Evolutionary conservation across 2,888 invertebrate genomes (phyloP), one percentile per base, ranked within the genome.

Genomic region (Synergus itoensis): DNA sequence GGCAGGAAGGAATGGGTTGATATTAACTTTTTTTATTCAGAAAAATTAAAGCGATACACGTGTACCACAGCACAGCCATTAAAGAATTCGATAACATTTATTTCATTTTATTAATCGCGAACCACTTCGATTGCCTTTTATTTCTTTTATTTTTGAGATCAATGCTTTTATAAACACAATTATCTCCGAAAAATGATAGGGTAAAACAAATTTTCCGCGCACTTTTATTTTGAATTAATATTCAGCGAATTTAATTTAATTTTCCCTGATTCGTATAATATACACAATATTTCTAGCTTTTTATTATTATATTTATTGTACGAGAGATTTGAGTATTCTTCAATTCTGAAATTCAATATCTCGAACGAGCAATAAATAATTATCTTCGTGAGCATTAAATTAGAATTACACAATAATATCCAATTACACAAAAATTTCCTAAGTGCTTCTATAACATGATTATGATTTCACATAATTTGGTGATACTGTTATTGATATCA

Each of bases 391-490:
- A 16, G 40, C 36, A 73, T 73, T 53, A 12, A 73, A 73, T 73
- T 73, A n/a, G 11, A 73, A 53, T 73, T 73, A 73, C 28, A 40
- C 73, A 73, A 53, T 73, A 73, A 53, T 73, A 73, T 73, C 53
- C 36, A 4, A 53, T 73, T 73, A 53, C 40, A 28, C 5, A 53
- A 57, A 73, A 73, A 36, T 65, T 1, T n/a, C 65, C 18, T 8
- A 43, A 41, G 9, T 41, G 9, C 11, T 18, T 43, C 11, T 18
- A 12, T 18, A 65, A 40, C n/a, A 18, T 18, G 18, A 65, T 43
- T 12, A 28, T 36, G 5, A 5, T 36, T 36, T 36, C 5, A 36
- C 36, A 5, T 62, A 28, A 62, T 28, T 62, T 21, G 28, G 28
- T 62, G 14, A 28, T 28, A 28, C 12, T 62, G 62, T 21, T 18